These are phyloP conservation scores for Scleropages formosus DNA, from an alignment of 2,797 vertebrate species.

Conservation along the genomic window DNA sequence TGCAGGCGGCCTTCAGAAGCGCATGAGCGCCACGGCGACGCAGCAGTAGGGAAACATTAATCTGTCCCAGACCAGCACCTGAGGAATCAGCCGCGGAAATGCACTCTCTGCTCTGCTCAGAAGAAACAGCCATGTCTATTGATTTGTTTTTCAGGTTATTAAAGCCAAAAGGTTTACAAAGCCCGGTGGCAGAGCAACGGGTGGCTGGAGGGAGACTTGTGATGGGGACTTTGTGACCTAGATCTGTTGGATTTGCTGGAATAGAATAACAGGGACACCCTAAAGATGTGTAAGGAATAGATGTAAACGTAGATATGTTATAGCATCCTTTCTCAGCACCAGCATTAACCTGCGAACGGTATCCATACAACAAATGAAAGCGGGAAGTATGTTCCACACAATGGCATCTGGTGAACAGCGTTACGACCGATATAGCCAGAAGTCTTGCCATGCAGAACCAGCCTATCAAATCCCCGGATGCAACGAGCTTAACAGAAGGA, in stretches of 20 bases:
- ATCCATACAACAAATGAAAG: too few relatives aligned
- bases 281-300: too few relatives aligned
- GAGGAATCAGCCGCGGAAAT: not conserved
- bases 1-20: not conserved
- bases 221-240: conserved; percentile 15
- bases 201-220: not conserved
- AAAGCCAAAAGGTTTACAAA: not conserved
- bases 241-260: conserved; percentile 24
- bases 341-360: too few relatives aligned
- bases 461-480: not conserved
- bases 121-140: not conserved
- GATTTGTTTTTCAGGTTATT: conserved; percentile 7
- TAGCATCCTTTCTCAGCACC: not conserved
- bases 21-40: not conserved
- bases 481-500: not conserved
- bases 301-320: not conserved
- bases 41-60: not conserved
- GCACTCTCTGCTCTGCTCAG: not conserved
- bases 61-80: not conserved
- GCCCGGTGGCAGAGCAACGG: not conserved
- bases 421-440: too few relatives aligned
- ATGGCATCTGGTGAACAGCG: not conserved
- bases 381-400: too few relatives aligned
- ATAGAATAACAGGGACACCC: conserved; percentile 6
- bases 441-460: not conserved